Evolutionary conservation across 2,113 vertebrate genomes (phyloP).

Genomic region (Pseudonaja textilis): DNA sequence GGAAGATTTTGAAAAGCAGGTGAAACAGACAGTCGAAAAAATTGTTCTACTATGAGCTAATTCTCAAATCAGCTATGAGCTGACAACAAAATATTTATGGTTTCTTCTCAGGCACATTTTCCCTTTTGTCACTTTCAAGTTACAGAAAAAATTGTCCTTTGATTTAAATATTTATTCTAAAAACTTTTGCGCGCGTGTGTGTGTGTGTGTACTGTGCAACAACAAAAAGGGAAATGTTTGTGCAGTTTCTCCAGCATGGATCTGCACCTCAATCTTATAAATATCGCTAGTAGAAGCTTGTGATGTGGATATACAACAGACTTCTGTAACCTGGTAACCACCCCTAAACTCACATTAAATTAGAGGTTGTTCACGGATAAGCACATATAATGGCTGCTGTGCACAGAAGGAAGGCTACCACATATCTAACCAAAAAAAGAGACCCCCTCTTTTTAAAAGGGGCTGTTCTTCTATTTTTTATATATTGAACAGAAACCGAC

Average conservation of each 20-base stretch:
- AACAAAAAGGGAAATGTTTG: background rate
- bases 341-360: background rate
- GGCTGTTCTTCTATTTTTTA: background rate
- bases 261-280: background rate
- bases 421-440: background rate
- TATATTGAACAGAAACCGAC: background rate
- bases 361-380: background rate
- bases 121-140: constrained; percentile 26
- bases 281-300: background rate
- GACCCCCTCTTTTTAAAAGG: background rate
- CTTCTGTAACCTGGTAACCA: background rate
- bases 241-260: constrained; percentile 7
- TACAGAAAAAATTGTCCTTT: constrained; percentile 44
- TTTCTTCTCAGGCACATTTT: constrained; percentile 61
- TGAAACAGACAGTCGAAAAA: constrained; percentile 56
- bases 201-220: background rate
- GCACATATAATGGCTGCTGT: background rate
- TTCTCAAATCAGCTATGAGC: constrained; percentile 54
- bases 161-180: constrained; percentile 40
- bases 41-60: constrained; percentile 64
- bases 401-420: background rate
- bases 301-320: background rate
- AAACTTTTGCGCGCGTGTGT: background rate
- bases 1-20: constrained; percentile 46
- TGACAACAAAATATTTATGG: constrained; percentile 63